A percentile compares a stretch with the other conserved stretches of the same genome.
Conservation (phyloP, 1,140 invertebrate species). For the honey bee (Apis mellifera) region DNA sequence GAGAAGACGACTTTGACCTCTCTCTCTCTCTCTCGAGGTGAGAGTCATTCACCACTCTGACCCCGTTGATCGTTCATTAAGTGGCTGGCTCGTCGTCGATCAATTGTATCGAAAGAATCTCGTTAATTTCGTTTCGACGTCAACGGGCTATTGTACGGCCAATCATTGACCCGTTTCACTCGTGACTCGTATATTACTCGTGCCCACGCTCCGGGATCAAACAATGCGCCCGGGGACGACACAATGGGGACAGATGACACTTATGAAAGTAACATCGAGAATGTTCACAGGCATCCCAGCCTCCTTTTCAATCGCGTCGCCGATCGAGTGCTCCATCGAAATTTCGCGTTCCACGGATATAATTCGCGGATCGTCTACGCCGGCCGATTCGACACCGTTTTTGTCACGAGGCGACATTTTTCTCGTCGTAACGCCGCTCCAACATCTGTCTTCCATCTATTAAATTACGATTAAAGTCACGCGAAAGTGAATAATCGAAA, state of each 20-base stretch:
- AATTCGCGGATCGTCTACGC: background rate
- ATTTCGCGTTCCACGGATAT: background rate
- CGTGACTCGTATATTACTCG: background rate
- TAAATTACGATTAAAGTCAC: too few species aligned
- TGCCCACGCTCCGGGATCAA: conserved; percentile 14
- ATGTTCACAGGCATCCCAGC: background rate
- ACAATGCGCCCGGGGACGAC: background rate
- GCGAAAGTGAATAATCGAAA: too few species aligned
- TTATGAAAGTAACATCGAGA: conserved; percentile 21
- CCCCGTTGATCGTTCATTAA: background rate
- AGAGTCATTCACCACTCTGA: background rate
- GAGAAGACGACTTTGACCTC: background rate
- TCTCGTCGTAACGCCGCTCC: too few species aligned
- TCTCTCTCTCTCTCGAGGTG: too few species aligned
- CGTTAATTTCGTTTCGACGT: conserved; percentile 28
- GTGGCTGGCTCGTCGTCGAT: conserved; percentile 25
- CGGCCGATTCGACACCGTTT: background rate
- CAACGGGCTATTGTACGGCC: background rate
- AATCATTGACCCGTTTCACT: conserved; percentile 22
- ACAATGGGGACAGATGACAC: conserved; percentile 13
- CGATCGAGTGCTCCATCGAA: background rate
- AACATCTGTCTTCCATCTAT: too few species aligned
- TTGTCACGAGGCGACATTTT: background rate
- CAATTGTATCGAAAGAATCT: conserved; percentile 15
- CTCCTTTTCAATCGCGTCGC: conserved; percentile 12